phyloP scores from a whole-genome alignment of 2,888 invertebrate genomes.

The Gastrophysa polygoni region DNA sequence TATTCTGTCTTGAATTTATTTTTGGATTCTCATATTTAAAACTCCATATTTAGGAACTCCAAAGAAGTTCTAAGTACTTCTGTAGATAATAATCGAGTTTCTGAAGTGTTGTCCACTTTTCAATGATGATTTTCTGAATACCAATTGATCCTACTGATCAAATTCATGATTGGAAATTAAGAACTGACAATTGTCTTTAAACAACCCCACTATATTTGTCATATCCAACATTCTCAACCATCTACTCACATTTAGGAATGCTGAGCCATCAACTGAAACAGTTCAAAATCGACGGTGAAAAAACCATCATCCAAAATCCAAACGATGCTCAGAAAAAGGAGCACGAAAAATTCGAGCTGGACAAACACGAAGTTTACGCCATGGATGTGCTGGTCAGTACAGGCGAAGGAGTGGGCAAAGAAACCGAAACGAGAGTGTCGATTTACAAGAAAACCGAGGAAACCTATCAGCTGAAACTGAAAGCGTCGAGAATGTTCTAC shows the following conservation, averaged over 20 bases:
- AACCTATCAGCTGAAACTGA: slow-evolving; percentile 95
- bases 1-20: no score
- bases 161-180: slow-evolving; percentile 12
- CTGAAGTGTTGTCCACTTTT: no score
- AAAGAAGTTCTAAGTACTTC: neutral
- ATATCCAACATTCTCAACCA: slow-evolving; percentile 9
- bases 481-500: slow-evolving; percentile 91
- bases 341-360: slow-evolving; percentile 95
- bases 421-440: slow-evolving; percentile 93
- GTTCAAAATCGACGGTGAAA: slow-evolving; percentile 97
- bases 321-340: slow-evolving; percentile 96
- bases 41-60: no score
- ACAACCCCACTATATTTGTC: neutral
- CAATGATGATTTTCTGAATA: slow-evolving; percentile 33
- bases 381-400: slow-evolving; percentile 93
- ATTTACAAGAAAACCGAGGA: slow-evolving; percentile 99
- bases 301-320: slow-evolving; percentile 96
- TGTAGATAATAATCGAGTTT: no score
- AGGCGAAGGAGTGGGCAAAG: slow-evolving; percentile 77
- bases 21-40: no score
- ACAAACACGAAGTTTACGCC: slow-evolving; percentile 96
- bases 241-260: slow-evolving; percentile 60
- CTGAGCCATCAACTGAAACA: slow-evolving; percentile 94
- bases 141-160: slow-evolving; percentile 47
- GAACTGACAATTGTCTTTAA: neutral